Conservation (phyloP, 2,888 invertebrate genomes). For the Pachycephus smyrnensis region DNA sequence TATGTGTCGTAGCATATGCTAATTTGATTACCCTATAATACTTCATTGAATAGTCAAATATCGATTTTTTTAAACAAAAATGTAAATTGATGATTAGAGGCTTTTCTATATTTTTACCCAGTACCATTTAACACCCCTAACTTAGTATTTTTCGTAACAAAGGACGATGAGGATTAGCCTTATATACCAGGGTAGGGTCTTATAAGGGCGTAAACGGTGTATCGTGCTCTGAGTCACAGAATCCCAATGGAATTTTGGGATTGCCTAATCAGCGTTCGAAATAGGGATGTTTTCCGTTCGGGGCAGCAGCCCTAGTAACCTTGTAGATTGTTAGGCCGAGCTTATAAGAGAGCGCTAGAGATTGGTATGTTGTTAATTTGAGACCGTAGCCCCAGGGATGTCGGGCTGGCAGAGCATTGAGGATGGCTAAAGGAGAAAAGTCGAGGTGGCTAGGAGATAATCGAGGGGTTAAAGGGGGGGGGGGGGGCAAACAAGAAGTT, state of each 20-base stretch:
- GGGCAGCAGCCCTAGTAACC: conserved; percentile 15
- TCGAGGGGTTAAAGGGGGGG: conserved; percentile 40
- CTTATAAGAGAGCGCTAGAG: conserved; percentile 49
- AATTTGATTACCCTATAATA: background rate
- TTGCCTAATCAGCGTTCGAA: conserved; percentile 10
- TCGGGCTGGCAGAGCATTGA: background rate
- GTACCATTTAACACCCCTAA: background rate
- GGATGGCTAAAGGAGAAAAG: background rate
- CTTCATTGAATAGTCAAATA: background rate
- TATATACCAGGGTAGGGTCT: background rate
- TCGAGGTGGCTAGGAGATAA: background rate
- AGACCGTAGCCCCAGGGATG: conserved; percentile 58
- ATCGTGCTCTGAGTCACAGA: background rate
- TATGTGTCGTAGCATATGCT: background rate
- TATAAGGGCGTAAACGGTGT: background rate
- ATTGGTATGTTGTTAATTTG: conserved; percentile 66
- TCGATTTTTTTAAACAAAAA: background rate
- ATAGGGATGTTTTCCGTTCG: background rate
- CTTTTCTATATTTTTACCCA: background rate
- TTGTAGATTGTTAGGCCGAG: conserved; percentile 48
- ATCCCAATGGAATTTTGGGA: conserved; percentile 6
- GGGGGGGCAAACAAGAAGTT: conserved; percentile 19
- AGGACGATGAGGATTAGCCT: background rate
- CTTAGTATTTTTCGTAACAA: background rate
- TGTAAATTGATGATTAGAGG: background rate